phyloP scores from a whole-genome alignment of 2,888 invertebrate species.

The Erebia epiphron region DNA sequence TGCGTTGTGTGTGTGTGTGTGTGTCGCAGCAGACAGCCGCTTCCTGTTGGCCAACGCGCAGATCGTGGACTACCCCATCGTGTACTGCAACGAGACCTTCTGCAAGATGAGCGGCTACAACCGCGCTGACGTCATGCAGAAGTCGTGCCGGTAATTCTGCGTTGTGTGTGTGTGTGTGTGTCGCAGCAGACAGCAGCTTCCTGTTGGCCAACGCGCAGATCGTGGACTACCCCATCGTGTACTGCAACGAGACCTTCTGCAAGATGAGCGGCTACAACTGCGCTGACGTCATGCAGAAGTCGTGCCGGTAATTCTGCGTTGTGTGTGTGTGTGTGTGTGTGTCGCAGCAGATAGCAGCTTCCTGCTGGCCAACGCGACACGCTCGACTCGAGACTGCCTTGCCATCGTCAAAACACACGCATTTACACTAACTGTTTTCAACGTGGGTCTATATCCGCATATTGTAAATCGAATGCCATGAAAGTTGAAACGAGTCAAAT shows the following conservation, averaged over 20 bases:
- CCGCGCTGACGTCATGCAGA: slow-evolving; percentile 96
- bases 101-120: slow-evolving; percentile 99
- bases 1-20: background rate
- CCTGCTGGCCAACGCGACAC: too few species aligned
- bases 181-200: slow-evolving; percentile 98
- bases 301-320: slow-evolving; percentile 83
- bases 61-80: slow-evolving; percentile 99
- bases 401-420: too few species aligned
- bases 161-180: background rate
- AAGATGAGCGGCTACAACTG: slow-evolving; percentile 99
- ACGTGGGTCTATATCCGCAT: too few species aligned
- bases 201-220: slow-evolving; percentile 99
- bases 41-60: slow-evolving; percentile 99
- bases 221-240: slow-evolving; percentile 99
- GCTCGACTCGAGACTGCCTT: too few species aligned
- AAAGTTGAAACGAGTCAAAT: too few species aligned
- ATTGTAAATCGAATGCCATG: too few species aligned
- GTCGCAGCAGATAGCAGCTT: too few species aligned
- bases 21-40: slow-evolving; percentile 95
- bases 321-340: too few species aligned
- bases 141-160: slow-evolving; percentile 87
- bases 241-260: slow-evolving; percentile 99
- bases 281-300: slow-evolving; percentile 95
- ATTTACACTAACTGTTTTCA: too few species aligned
- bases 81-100: slow-evolving; percentile 99